phyloP scores from a whole-genome alignment of 2,888 invertebrate genomes.

The Candidula unifasciata region DNA sequence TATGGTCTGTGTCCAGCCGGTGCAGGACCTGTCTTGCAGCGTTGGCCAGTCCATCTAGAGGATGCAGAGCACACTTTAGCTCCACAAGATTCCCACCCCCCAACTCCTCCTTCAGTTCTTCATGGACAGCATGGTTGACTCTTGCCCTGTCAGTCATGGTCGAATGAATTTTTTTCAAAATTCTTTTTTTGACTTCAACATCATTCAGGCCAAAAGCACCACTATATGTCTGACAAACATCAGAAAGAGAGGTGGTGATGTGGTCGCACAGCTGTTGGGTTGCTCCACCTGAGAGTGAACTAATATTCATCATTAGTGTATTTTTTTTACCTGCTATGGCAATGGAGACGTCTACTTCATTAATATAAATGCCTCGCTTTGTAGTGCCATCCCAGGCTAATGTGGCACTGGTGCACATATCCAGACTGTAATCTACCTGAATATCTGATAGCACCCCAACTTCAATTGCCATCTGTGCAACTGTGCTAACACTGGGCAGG shows the following conservation, averaged over 20 bases:
- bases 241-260: background rate
- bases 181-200: background rate
- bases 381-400: too few species aligned
- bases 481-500: too few species aligned
- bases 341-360: too few species aligned
- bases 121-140: constrained; percentile 1
- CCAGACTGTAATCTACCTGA: too few species aligned
- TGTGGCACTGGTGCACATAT: too few species aligned
- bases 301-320: too few species aligned
- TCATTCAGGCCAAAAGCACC: background rate
- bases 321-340: too few species aligned
- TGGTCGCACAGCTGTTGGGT: constrained; percentile 3
- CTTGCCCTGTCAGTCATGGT: constrained; percentile 32
- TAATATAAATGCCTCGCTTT: too few species aligned
- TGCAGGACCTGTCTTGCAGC: background rate
- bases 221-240: too few species aligned
- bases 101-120: background rate
- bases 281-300: background rate
- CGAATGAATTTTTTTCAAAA: background rate
- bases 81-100: background rate
- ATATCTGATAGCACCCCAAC: too few species aligned
- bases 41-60: constrained; percentile 29
- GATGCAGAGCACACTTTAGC: constrained; percentile 29
- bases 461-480: too few species aligned
- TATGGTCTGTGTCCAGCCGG: background rate